phyloP scores from a whole-genome alignment of 2,888 invertebrate genomes.

The Drosophila anomalata region DNA sequence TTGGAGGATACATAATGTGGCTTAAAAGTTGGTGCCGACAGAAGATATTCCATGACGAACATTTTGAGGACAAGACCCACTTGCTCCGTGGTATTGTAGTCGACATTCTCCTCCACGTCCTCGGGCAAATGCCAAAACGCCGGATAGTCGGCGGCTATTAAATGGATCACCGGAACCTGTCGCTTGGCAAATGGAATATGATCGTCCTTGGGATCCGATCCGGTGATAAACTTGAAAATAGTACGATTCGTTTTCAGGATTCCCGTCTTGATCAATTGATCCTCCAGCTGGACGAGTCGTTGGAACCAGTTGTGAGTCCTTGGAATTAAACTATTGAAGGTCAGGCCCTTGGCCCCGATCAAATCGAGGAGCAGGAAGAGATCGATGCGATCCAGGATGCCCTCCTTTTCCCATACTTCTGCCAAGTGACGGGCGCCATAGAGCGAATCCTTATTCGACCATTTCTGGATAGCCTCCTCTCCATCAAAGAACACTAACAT shows the following conservation, averaged over 20 bases:
- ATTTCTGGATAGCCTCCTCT: constrained; percentile 96
- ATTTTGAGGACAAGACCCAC: constrained; percentile 94
- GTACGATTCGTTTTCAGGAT: constrained; percentile 75
- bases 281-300: constrained; percentile 89
- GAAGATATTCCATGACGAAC: constrained; percentile 91
- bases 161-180: constrained; percentile 89
- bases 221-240: not conserved
- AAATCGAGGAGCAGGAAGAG: constrained; percentile 94
- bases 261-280: constrained; percentile 84
- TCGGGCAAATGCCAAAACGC: constrained; percentile 92
- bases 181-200: constrained; percentile 90
- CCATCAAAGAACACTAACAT: constrained; percentile 99
- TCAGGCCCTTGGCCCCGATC: constrained; percentile 92
- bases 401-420: constrained; percentile 86
- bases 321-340: constrained; percentile 91
- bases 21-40: not conserved
- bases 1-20: not conserved
- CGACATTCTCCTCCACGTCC: constrained; percentile 91
- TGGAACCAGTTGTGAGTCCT: constrained; percentile 90
- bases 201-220: constrained; percentile 91
- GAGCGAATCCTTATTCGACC: constrained; percentile 94
- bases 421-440: constrained; percentile 97
- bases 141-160: constrained; percentile 96
- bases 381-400: constrained; percentile 86
- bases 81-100: constrained; percentile 93